Percentiles rank a stretch among this genome's conserved stretches.
Evolutionary conservation across 2,113 vertebrate species (phyloP).

Genomic region (Ciconia boyciana): DNA sequence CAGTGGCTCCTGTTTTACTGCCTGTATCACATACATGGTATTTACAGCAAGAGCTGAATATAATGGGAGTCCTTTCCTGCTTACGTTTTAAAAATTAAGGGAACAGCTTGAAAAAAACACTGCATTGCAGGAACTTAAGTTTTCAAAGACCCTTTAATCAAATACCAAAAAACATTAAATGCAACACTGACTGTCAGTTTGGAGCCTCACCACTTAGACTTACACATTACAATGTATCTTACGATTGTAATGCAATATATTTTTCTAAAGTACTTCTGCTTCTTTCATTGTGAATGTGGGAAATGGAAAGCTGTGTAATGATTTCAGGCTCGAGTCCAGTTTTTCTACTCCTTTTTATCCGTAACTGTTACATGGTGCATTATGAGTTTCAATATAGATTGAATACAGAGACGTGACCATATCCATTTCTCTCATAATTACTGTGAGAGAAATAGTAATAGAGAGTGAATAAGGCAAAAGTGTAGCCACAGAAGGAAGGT

Average conservation of each 20-base stretch:
- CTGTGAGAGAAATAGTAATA: conserved; percentile 4
- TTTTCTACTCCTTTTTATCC: conserved; percentile 15
- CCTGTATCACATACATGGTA: not conserved
- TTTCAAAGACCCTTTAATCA: conserved; percentile 9
- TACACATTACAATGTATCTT: not conserved
- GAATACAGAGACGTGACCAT: not conserved
- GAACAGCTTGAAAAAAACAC: not conserved
- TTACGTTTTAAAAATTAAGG: not conserved
- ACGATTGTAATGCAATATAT: not conserved
- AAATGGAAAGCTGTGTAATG: conserved; percentile 19
- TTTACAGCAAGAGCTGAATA: not conserved
- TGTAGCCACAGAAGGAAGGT: conserved; percentile 20
- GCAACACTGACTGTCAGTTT: not conserved
- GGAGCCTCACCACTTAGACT: not conserved
- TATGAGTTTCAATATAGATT: conserved; percentile 22
- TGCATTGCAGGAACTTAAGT: not conserved
- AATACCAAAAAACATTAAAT: not conserved
- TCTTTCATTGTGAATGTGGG: not conserved
- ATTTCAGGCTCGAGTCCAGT: conserved; percentile 21
- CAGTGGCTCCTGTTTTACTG: not conserved
- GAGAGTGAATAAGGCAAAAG: conserved; percentile 17
- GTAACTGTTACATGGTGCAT: conserved; percentile 10
- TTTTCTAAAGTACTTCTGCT: conserved; percentile 6
- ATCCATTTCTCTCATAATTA: conserved; percentile 25
- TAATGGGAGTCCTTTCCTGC: not conserved